Percentiles rank a stretch among this genome's conserved stretches.
phyloP scores from a whole-genome alignment of 1,140 invertebrate genomes.

The Drosophila persimilis region DNA sequence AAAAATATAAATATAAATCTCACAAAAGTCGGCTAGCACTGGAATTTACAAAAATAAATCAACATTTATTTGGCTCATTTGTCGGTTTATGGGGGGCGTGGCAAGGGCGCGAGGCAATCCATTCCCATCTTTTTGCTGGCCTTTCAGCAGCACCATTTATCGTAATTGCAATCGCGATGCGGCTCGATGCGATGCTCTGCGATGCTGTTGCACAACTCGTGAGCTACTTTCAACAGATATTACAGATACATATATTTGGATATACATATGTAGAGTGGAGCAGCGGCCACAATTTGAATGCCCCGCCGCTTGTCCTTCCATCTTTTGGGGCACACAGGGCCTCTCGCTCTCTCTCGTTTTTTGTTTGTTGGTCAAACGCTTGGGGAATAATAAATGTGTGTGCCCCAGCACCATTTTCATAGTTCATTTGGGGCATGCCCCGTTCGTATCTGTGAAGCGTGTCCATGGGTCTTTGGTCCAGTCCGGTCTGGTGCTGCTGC shows the following conservation, averaged over 20 bases:
- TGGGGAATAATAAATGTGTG: conserved; percentile 76
- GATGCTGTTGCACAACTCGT: conserved; percentile 77
- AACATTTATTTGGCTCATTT: conserved; percentile 80
- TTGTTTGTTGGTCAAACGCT: conserved; percentile 68
- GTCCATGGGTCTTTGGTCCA: conserved; percentile 37
- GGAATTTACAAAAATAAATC: conserved; percentile 73
- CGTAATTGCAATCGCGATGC: conserved; percentile 80
- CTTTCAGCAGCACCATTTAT: conserved; percentile 56
- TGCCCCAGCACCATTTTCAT: conserved; percentile 68
- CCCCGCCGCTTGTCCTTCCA: conserved; percentile 36
- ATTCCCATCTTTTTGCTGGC: conserved; percentile 52
- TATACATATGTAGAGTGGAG: conserved; percentile 8
- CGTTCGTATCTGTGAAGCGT: conserved; percentile 54
- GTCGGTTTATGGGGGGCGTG: conserved; percentile 68
- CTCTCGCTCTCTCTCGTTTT: conserved; percentile 11
- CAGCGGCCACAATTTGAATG: conserved; percentile 66
- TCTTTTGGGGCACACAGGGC: background rate
- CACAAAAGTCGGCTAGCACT: conserved; percentile 51
- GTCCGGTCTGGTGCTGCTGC: conserved; percentile 17
- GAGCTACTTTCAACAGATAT: conserved; percentile 43
- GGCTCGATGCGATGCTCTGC: conserved; percentile 6
- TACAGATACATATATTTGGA: conserved; percentile 2
- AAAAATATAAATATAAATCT: conserved; percentile 62
- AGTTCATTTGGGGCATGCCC: conserved; percentile 71
- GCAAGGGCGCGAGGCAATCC: conserved; percentile 18